Base-by-base conservation (phyloP, 1,140 invertebrate genomes). In the Eriocheir sinensis region DNA sequence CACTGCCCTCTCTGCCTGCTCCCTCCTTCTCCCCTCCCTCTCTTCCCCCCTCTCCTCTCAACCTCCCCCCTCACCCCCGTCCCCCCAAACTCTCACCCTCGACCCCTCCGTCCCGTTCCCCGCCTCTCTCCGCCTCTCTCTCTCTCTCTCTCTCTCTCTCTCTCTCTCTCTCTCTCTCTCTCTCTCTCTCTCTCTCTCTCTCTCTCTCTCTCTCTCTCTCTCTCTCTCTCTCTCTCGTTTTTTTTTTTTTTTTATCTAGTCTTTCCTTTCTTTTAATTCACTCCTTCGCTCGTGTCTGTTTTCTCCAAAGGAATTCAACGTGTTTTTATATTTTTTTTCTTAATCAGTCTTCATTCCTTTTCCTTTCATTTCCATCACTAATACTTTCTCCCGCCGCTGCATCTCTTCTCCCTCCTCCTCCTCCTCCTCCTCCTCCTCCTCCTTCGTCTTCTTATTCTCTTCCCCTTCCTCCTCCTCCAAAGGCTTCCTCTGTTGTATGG, bases 61-160 rank as follows among this genome's bases (percentile, higher is more conserved):
- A 1, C 60, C 8, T n/a, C 27, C 6, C 21, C 60, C 60, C 60
- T 72, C 60, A n/a, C 27, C 44, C 15, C 44, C 44, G 4, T 48
- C 60, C 60, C 21, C 21, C 3, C 53, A n/a, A n/a, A n/a, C 53
- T n/a, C 60, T 21, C n/a, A n/a, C 21, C 60, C 12, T 12, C 60
- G 4, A n/a, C 60, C 53, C 60, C 60, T 4, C 21, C 60, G n/a
- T n/a, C n/a, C 60, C 27, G 60, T n/a, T n/a, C 60, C 60, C 60
- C 60, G 21, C 60, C 60, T 72, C 53, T 60, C 53, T 60, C 53
- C 27, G 9, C n/a, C 60, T 72, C 60, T n/a, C 27, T n/a, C 27
- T n/a, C 27, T n/a, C 60, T 72, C 60, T 72, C 60, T 72, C 60
- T 72, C 60, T 72, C 60, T 72, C 60, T 72, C 60, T 72, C 60